Base-by-base conservation (phyloP, 2,113 vertebrate species). In the Saccopteryx leptura region DNA sequence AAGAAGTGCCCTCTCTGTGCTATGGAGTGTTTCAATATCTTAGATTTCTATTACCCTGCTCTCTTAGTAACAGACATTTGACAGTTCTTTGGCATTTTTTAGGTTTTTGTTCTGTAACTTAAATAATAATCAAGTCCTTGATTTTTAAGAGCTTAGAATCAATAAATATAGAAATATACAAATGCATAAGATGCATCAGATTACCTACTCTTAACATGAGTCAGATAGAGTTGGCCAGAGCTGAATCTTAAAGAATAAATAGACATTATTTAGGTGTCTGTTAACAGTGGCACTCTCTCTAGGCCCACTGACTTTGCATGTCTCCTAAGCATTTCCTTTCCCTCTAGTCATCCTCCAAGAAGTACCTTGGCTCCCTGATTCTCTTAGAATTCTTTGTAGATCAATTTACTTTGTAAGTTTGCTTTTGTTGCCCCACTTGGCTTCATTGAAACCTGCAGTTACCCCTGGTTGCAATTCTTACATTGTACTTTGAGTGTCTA, bases 141-240 rank as follows among this genome's bases (percentile, higher is more conserved):
- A 80, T 58, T 76, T 95, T 84, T 84, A 65, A 90, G 12, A 76
- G 88, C 31, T 89, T 91, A 78, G 24, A 81, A 93, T 56, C 39
- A 78, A 50, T 14, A 81, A 68, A 91, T 23, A 88, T 3, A 76
- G n/a, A 93, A 52, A 19, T 24, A 63, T 50, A n/a, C 1, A 78
- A 74, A 74, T 84, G 26, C 7, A n/a, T 83, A 31, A 65, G 78
- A 58, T 85, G 46, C 0, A 9, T 31, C 23, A 54, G 10, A 78
- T 68, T 78, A 31, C 50, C 11, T 69, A 87, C 65, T 83, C 23
- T 83, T 94, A 66, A 11, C 11, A 31, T 56, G 28, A 74, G 2
- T 78, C 71, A 24, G 31, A 12, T 14, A 23, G 11, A 60, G 12
- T 3, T 89, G 28, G 18, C 31, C 24, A 63, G 31, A 48, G n/a